Percentiles rank a stretch among this genome's conserved stretches.
phyloP scores from a whole-genome alignment of 2,113 vertebrate species.

The Cettia cetti region DNA sequence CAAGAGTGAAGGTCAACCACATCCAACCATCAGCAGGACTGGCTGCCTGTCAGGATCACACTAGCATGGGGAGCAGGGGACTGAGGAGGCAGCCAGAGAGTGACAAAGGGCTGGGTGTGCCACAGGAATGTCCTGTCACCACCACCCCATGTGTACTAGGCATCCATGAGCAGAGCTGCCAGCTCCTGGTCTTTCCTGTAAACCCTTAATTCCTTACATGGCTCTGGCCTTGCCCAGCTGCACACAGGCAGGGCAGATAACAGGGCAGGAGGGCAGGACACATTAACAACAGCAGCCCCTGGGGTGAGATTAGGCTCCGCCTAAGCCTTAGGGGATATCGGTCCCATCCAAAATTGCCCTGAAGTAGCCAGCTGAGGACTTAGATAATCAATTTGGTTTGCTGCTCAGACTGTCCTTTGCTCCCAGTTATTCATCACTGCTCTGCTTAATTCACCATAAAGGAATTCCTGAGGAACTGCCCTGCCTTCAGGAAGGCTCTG shows the following conservation, averaged over 20 bases:
- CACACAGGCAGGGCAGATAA: not conserved
- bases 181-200: not conserved
- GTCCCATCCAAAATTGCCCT: not conserved
- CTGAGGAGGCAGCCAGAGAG: not conserved
- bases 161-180: not conserved
- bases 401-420: constrained; percentile 16
- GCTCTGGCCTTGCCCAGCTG: not conserved
- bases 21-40: rapidly evolving
- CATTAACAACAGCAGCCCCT: not conserved
- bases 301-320: not conserved
- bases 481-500: constrained; percentile 36
- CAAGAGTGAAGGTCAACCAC: not conserved
- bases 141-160: rapidly evolving
- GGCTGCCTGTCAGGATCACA: not conserved
- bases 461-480: constrained; percentile 73
- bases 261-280: not conserved
- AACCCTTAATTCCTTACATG: not conserved
- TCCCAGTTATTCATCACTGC: constrained; percentile 69
- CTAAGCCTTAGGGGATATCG: not conserved
- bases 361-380: not conserved
- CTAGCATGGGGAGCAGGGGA: rapidly evolving
- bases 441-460: constrained; percentile 68
- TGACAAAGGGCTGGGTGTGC: not conserved
- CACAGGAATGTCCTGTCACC: not conserved
- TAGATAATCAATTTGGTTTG: constrained; percentile 17